Evolutionary conservation across 2,888 invertebrate species (phyloP).

Genomic region (Xestia xanthographa): DNA sequence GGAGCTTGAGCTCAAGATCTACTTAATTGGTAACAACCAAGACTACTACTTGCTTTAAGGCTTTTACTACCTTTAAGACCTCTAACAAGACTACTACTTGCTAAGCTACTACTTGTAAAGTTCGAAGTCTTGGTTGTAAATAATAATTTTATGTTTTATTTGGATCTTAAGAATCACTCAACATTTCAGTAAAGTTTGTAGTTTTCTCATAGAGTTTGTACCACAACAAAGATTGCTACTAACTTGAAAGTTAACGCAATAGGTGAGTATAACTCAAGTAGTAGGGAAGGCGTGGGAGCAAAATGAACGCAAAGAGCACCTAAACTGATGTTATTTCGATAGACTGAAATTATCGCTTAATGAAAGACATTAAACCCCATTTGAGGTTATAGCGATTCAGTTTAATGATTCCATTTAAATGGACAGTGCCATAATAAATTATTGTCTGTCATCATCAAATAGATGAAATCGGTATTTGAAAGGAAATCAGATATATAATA

Average conservation of each 20-base stretch:
- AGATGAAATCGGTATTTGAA: conserved; percentile 71
- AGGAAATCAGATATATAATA: conserved; percentile 75
- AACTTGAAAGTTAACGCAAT: conserved; percentile 15
- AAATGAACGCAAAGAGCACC: conserved; percentile 64
- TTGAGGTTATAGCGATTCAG: conserved; percentile 70
- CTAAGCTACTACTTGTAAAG: too few relatives aligned
- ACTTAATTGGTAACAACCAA: too few relatives aligned
- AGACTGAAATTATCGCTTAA: conserved; percentile 69
- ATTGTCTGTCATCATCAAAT: conserved; percentile 71
- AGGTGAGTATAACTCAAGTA: conserved; percentile 37
- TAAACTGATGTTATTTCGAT: conserved; percentile 73
- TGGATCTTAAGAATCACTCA: neutral
- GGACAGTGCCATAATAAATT: conserved; percentile 71
- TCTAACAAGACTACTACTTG: too few relatives aligned
- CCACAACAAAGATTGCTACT: neutral
- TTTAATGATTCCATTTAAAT: conserved; percentile 72
- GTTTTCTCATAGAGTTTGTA: neutral
- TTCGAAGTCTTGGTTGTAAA: neutral
- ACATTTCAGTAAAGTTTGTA: neutral
- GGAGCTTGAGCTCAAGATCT: too few relatives aligned
- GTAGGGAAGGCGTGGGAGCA: conserved; percentile 69
- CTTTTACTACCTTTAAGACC: too few relatives aligned
- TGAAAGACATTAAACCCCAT: conserved; percentile 74
- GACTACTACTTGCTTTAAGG: too few relatives aligned
- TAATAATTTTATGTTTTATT: neutral